Conservation (phyloP, 2,113 vertebrate genomes). For the Sceloporus undulatus region DNA sequence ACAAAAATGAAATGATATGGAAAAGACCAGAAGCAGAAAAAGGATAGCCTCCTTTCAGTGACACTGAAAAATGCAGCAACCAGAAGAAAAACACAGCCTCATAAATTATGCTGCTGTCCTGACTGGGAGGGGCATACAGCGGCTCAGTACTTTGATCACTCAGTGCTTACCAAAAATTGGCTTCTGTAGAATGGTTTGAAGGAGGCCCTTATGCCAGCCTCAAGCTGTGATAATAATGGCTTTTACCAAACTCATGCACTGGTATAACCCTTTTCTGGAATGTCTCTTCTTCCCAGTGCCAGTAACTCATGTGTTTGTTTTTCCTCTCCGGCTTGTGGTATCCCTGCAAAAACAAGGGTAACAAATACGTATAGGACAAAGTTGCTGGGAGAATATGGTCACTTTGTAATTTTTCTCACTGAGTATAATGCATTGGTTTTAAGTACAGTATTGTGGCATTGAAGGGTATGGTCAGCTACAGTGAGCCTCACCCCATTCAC, state of each 20-base stretch:
- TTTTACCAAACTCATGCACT: not conserved
- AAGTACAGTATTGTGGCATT: conserved; percentile 47
- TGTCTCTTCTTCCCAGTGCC: not conserved
- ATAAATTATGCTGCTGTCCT: not conserved
- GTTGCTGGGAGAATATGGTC: not conserved
- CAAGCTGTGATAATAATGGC: not conserved
- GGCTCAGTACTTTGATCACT: not conserved
- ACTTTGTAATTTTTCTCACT: conserved; percentile 32
- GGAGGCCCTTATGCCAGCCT: not conserved
- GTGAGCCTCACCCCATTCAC: not conserved
- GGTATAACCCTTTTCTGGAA: not conserved
- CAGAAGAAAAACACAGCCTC: not conserved
- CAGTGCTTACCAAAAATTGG: not conserved
- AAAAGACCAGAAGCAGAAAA: not conserved
- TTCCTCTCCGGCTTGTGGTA: conserved; percentile 9
- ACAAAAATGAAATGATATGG: not conserved
- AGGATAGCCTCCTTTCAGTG: not conserved
- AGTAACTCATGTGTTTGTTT: conserved; percentile 43
- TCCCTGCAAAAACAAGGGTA: not conserved
- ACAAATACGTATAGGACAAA: not conserved
- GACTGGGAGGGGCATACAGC: not conserved
- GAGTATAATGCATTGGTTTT: conserved; percentile 44
- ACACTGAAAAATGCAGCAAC: not conserved
- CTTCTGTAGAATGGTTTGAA: not conserved
- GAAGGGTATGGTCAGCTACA: conserved; percentile 63